These are phyloP conservation scores for Cryptocephalus primarius DNA, from an alignment of 2,888 invertebrate species.

Conservation along the genomic window DNA sequence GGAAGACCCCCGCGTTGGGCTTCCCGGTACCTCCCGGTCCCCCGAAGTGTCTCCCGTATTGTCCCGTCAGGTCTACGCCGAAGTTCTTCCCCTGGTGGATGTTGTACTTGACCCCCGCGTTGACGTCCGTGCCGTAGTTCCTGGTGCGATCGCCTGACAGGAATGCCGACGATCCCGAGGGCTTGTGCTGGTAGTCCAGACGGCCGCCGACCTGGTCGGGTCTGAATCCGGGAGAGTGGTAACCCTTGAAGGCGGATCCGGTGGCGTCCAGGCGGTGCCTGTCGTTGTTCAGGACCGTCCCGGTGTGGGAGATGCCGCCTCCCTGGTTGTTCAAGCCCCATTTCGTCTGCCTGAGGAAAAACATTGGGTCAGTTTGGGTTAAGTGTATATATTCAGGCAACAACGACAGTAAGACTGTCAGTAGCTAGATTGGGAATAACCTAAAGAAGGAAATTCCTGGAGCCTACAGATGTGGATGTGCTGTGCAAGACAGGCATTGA, in stretches of 20 bases:
- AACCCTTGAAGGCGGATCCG: constrained; percentile 19
- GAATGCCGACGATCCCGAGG: constrained; percentile 18
- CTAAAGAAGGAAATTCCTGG: no score
- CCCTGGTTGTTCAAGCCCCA: constrained; percentile 8
- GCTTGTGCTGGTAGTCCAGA: constrained; percentile 20
- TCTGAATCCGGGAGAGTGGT: constrained; percentile 13
- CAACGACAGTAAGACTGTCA: no score
- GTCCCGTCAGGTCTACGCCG: constrained; percentile 17
- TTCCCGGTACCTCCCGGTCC: constrained; percentile 17
- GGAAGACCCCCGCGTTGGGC: constrained; percentile 12
- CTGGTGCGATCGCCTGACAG: constrained; percentile 17
- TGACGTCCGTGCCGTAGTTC: constrained; percentile 19
- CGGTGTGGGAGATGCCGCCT: constrained; percentile 13
- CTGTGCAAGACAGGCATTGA: no score
- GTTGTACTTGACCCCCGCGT: constrained; percentile 18
- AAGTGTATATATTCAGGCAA: no score
- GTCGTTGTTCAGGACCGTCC: constrained; percentile 17
- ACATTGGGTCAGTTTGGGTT: no score
- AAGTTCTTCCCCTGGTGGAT: constrained; percentile 13
- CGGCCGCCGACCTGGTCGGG: constrained; percentile 20
- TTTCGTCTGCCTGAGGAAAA: constrained; percentile 6
- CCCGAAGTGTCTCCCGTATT: constrained; percentile 19
- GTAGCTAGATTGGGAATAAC: no score
- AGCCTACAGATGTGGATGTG: no score
- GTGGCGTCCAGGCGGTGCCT: constrained; percentile 19